Percentiles rank a stretch among this genome's conserved stretches.
phyloP scores from a whole-genome alignment of 30 jellyfish, hydroid and myxozoan genomes.

The Aurelia sp. region DNA sequence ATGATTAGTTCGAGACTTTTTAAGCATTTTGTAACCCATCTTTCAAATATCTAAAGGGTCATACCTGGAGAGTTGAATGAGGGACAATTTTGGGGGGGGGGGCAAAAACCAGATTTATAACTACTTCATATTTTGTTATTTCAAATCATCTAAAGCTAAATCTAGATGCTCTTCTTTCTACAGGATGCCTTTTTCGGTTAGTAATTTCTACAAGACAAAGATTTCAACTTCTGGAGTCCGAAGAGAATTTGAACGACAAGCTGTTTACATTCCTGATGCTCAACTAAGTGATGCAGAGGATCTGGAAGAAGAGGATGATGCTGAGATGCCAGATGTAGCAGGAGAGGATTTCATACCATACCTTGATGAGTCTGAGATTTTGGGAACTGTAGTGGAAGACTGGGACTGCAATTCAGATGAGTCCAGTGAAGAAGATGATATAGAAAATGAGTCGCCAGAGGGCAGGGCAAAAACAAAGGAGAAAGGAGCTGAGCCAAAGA shows the following conservation, averaged over 20 bases:
- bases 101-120: neutral
- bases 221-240: constrained; percentile 12
- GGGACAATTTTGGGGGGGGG: no score
- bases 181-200: constrained; percentile 35
- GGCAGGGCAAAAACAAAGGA: neutral
- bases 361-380: neutral
- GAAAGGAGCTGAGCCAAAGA: neutral
- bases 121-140: no score
- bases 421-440: neutral
- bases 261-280: neutral
- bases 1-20: neutral
- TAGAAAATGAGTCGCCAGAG: no score
- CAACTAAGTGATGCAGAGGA: constrained; percentile 20
- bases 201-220: neutral
- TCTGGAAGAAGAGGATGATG: constrained; percentile 8
- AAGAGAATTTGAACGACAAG: neutral
- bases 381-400: constrained; percentile 1
- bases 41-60: no score
- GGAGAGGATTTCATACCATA: neutral
- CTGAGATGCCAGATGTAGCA: constrained; percentile 5
- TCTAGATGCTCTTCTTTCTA: neutral
- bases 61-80: no score
- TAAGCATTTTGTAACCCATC: neutral
- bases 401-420: neutral
- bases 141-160: neutral